These are phyloP conservation scores for Petrolisthes manimaculis DNA, from an alignment of 2,888 invertebrate species.

Conservation along the genomic window DNA sequence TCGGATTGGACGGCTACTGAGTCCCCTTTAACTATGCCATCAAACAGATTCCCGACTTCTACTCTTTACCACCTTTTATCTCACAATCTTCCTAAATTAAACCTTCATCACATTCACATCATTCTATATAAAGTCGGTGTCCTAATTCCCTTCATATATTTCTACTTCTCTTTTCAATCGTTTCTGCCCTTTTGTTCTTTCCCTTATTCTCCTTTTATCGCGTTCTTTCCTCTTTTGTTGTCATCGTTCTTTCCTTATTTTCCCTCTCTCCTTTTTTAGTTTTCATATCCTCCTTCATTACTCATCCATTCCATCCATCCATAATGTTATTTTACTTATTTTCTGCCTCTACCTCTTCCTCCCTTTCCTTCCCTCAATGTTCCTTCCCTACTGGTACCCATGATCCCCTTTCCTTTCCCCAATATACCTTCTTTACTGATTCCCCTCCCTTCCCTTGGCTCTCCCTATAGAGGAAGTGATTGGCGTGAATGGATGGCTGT, in stretches of 20 bases:
- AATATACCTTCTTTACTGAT: not conserved
- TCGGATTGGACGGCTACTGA: too few relatives aligned
- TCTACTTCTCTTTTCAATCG: not conserved
- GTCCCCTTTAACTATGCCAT: too few relatives aligned
- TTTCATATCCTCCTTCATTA: not conserved
- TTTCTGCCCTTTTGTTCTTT: not conserved
- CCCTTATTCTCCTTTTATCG: not conserved
- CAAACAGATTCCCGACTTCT: too few relatives aligned
- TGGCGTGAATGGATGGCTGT: conserved; percentile 10
- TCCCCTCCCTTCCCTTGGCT: not conserved
- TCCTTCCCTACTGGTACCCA: not conserved
- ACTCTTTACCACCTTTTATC: too few relatives aligned
- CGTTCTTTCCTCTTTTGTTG: not conserved
- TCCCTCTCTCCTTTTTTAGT: not conserved
- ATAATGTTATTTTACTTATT: not conserved
- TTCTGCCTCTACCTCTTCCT: not conserved
- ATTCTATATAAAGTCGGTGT: not conserved
- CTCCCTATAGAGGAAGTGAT: not conserved
- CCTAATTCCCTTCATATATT: not conserved
- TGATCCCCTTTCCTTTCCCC: not conserved
- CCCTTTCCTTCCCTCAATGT: not conserved
- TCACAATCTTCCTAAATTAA: too few relatives aligned
- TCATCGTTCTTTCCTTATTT: not conserved
- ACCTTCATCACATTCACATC: too few relatives aligned
- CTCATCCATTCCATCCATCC: not conserved